Percentiles rank a stretch among this genome's conserved stretches.
Conservation (phyloP, 2,888 invertebrate species). For the Chymomyza caudatula region DNA sequence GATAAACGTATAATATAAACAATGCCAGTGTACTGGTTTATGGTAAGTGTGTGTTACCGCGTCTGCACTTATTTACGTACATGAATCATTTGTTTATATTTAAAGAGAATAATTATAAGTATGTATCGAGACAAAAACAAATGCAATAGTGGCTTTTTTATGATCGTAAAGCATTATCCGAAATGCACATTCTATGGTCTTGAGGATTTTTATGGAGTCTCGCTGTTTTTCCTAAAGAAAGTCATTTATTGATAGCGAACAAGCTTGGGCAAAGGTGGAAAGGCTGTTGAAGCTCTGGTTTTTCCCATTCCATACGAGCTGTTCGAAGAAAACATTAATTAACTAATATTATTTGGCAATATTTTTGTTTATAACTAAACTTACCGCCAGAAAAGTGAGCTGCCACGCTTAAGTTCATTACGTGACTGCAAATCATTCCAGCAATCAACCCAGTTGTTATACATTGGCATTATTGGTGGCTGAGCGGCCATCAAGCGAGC, state of each 20-base stretch:
- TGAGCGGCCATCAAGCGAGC: conserved; percentile 89
- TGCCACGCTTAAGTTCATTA: conserved; percentile 91
- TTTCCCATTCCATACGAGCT: conserved; percentile 38
- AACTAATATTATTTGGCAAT: not conserved
- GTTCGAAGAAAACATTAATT: not conserved
- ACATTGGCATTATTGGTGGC: conserved; percentile 91
- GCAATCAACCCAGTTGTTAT: conserved; percentile 89
- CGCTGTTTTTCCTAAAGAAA: not conserved
- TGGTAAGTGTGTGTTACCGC: not conserved
- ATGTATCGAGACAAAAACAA: not conserved
- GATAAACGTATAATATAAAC: not conserved
- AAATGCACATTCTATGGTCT: not conserved
- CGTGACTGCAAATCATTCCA: conserved; percentile 87
- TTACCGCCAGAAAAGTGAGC: conserved; percentile 82
- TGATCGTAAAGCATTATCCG: not conserved
- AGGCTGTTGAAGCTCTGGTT: conserved; percentile 34
- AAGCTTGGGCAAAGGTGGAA: conserved; percentile 62
- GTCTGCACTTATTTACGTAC: not conserved
- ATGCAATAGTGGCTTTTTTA: not conserved
- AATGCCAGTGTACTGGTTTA: not conserved
- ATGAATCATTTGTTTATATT: not conserved
- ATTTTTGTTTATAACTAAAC: not conserved
- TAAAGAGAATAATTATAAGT: not conserved
- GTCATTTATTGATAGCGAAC: conserved; percentile 55
- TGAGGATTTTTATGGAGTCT: not conserved